Percentiles rank a stretch among this genome's conserved stretches.
phyloP scores from a whole-genome alignment of 2,113 vertebrate species.

The Lepus timidus region DNA sequence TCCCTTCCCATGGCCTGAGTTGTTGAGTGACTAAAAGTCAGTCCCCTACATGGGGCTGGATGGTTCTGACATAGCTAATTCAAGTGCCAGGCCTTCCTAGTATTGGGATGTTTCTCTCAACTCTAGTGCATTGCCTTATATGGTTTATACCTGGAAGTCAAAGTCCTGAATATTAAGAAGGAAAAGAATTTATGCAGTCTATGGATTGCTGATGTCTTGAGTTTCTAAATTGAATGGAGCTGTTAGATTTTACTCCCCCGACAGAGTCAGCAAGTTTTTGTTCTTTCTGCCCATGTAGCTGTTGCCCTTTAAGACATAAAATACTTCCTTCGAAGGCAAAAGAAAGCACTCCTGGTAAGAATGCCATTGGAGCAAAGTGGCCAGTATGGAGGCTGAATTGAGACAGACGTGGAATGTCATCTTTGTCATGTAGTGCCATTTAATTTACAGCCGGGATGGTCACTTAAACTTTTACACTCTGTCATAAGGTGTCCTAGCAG shows the following conservation, averaged over 20 bases:
- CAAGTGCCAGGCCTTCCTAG: not conserved
- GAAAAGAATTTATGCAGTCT: not conserved
- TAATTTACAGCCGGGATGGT: slow-evolving; percentile 69
- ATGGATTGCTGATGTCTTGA: slow-evolving; percentile 27
- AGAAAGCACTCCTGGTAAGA: slow-evolving; percentile 57
- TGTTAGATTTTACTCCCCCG: not conserved
- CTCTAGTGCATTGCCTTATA: not conserved
- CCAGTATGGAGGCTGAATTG: slow-evolving; percentile 53
- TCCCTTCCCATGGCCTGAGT: not conserved
- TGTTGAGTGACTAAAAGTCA: not conserved
- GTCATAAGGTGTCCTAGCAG: slow-evolving; percentile 69
- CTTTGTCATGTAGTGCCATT: slow-evolving; percentile 67
- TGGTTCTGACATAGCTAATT: not conserved
- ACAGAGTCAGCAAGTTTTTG: not conserved
- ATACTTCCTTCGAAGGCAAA: slow-evolving; percentile 54
- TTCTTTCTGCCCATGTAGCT: not conserved
- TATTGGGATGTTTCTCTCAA: not conserved
- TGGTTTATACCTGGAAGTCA: slow-evolving; percentile 28
- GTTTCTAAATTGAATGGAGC: slow-evolving; percentile 41
- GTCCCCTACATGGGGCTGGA: rapidly evolving
- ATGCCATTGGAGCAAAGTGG: slow-evolving; percentile 61
- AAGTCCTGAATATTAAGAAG: slow-evolving; percentile 56
- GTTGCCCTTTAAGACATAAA: not conserved
- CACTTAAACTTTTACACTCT: slow-evolving; percentile 12
- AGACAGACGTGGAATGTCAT: slow-evolving; percentile 63